Evolutionary conservation across 2,797 vertebrate species (phyloP).

Genomic region (Anabacerthia variegaticeps): DNA sequence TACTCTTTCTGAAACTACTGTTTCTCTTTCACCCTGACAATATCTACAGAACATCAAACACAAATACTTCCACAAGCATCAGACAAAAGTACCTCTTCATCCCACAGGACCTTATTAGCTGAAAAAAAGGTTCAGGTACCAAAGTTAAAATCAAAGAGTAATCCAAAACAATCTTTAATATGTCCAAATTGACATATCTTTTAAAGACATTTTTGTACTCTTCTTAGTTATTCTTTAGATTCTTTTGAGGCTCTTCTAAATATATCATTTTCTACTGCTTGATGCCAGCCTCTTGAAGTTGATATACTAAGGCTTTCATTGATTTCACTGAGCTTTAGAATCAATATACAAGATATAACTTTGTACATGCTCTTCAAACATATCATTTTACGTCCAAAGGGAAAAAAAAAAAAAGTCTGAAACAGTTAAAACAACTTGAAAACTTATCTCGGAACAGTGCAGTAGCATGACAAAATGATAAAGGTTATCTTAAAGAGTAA

Average conservation of each 20-base stretch:
- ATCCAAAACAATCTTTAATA: conserved; percentile 29
- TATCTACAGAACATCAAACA: conserved; percentile 36
- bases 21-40: background rate
- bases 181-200: conserved; percentile 8
- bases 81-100: conserved; percentile 15
- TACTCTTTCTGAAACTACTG: background rate
- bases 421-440: conserved; percentile 35
- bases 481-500: background rate
- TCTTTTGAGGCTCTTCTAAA: conserved; percentile 41
- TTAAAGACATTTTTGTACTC: conserved; percentile 6
- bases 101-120: conserved; percentile 32
- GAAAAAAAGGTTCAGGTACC: conserved; percentile 6
- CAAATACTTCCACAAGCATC: conserved; percentile 6
- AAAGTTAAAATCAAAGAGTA: conserved; percentile 49
- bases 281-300: conserved; percentile 40
- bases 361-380: conserved; percentile 48
- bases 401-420: background rate
- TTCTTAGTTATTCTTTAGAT: background rate
- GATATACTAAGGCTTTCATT: conserved; percentile 40
- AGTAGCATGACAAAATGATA: background rate
- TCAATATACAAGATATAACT: conserved; percentile 53
- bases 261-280: background rate
- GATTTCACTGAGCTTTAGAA: conserved; percentile 55
- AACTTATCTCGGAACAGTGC: background rate
- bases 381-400: background rate